phyloP scores from a whole-genome alignment of 2,888 invertebrate genomes.

The Lottia scabra region DNA sequence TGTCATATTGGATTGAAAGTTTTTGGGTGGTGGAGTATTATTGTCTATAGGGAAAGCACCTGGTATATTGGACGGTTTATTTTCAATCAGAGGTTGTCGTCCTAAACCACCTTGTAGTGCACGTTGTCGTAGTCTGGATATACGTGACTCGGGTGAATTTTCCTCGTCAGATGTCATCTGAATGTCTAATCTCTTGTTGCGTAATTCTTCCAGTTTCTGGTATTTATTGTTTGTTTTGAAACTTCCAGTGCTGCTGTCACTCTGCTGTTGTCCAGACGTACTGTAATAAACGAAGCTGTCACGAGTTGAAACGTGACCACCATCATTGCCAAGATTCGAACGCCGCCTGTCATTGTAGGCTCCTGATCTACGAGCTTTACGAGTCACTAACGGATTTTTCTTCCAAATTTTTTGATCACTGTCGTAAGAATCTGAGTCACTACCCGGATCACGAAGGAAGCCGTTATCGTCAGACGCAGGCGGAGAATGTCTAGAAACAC shows the following conservation, averaged over 20 bases:
- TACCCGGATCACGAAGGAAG: conserved; percentile 31
- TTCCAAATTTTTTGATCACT: conserved; percentile 51
- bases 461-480: conserved; percentile 41
- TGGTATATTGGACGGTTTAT: conserved; percentile 1
- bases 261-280: conserved; percentile 28
- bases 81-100: conserved; percentile 1
- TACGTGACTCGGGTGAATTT: conserved; percentile 52
- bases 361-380: conserved; percentile 38
- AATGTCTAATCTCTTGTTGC: conserved; percentile 56
- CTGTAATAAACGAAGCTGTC: conserved; percentile 38
- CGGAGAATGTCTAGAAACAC: conserved; percentile 17
- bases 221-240: conserved; percentile 41
- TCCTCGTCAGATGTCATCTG: conserved; percentile 61
- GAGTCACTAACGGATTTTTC: conserved; percentile 54
- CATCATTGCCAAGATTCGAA: conserved; percentile 34
- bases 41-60: conserved; percentile 8
- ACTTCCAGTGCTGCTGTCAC: conserved; percentile 31
- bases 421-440: conserved; percentile 52
- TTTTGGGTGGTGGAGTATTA: neutral
- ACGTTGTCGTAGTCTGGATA: conserved; percentile 53
- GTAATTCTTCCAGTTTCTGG: conserved; percentile 56
- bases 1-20: neutral
- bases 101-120: conserved; percentile 43
- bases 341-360: conserved; percentile 41
- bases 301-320: conserved; percentile 26